These are phyloP conservation scores for Stenotaenia linearis DNA, from an alignment of 2,888 invertebrate genomes.

Conservation along the genomic window DNA sequence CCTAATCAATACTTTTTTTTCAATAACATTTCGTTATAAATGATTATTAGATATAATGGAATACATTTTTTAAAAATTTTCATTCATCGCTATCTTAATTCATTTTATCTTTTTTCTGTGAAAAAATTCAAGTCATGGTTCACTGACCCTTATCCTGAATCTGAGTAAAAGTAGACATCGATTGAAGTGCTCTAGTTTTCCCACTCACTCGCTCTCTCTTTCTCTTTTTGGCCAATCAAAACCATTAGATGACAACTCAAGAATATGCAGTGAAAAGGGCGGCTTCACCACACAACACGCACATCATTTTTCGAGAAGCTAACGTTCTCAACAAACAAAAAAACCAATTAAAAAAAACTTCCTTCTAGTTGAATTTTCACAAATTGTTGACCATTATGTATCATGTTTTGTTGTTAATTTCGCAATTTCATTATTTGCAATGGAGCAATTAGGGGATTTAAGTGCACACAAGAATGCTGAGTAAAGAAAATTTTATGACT, in stretches of 20 bases:
- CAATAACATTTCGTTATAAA: neutral
- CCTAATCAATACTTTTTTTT: too few relatives aligned
- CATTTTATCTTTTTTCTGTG: neutral
- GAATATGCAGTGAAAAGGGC: neutral
- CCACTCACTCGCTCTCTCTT: neutral
- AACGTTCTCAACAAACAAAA: too few relatives aligned
- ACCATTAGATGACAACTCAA: neutral
- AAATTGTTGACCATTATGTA: too few relatives aligned
- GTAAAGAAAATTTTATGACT: neutral
- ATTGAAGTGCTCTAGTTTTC: neutral
- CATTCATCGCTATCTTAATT: neutral
- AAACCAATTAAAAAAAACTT: neutral
- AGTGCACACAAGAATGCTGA: neutral
- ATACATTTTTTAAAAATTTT: neutral
- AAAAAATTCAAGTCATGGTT: neutral
- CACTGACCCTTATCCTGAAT: neutral
- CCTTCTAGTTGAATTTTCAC: neutral
- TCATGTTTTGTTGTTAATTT: neutral
- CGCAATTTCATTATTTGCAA: neutral
- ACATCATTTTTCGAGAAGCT: neutral
- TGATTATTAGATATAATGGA: too few relatives aligned
- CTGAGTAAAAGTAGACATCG: neutral
- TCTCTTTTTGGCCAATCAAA: neutral
- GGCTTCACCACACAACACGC: neutral
- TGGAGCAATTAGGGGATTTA: too few relatives aligned